Percentiles rank a stretch among this genome's conserved stretches.
Conservation (phyloP, 2,888 invertebrate species). For the Archips xylosteana region DNA sequence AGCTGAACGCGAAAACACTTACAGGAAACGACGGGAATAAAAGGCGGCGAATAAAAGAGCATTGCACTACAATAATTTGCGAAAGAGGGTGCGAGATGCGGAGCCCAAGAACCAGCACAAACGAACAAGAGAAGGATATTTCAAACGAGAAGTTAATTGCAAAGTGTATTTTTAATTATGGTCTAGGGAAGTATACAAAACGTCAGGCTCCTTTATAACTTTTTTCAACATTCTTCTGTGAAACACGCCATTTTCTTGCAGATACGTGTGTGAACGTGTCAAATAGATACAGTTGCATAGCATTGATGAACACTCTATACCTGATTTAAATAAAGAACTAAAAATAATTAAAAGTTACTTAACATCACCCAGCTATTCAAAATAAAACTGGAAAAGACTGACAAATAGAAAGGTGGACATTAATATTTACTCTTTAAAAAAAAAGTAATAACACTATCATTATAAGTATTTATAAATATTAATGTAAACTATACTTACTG, state of each 20-base stretch:
- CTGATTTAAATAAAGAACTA: too few relatives aligned
- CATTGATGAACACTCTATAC: too few relatives aligned
- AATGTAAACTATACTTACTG: too few relatives aligned
- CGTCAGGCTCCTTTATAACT: not conserved
- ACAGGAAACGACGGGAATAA: conserved; percentile 23
- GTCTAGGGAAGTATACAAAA: not conserved
- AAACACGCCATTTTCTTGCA: not conserved
- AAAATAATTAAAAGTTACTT: too few relatives aligned
- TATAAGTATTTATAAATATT: too few relatives aligned
- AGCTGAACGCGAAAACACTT: conserved; percentile 30
- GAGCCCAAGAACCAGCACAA: conserved; percentile 16
- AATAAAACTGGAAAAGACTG: too few relatives aligned
- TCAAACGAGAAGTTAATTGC: conserved; percentile 37
- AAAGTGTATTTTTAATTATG: conserved; percentile 23
- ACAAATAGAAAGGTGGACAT: too few relatives aligned
- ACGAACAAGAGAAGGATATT: conserved; percentile 32
- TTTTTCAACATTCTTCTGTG: not conserved
- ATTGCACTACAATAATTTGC: conserved; percentile 37
- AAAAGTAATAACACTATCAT: too few relatives aligned
- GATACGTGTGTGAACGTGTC: too few relatives aligned
- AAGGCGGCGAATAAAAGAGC: conserved; percentile 38
- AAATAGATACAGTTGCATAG: too few relatives aligned
- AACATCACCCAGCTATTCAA: too few relatives aligned
- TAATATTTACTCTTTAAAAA: too few relatives aligned
- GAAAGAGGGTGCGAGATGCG: conserved; percentile 29